Base-by-base conservation (phyloP, 2,113 vertebrate genomes). In the Odontophorus gujanensis region DNA sequence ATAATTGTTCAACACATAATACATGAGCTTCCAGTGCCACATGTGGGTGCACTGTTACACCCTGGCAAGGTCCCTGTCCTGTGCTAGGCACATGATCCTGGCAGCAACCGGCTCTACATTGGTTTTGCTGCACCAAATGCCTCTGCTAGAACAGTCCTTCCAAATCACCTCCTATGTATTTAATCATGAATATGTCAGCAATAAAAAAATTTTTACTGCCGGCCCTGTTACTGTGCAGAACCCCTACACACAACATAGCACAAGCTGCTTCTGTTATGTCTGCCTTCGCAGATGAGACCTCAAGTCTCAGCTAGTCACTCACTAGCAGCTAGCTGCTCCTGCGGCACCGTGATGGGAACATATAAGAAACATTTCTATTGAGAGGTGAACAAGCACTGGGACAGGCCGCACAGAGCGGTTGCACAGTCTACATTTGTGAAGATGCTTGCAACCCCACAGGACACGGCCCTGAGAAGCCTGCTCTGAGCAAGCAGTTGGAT, bases 91-190 rank as follows among this genome's bases (percentile, higher is more conserved):
- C 3, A 0, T 71, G 59, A 72, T 45, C 51, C 8, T 32, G 61
- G 65, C 73, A 69, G 59, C 18, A 72, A 76, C 72, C 68, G 68
- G 43, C 80, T 93, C 69, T 24, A 28, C 47, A 19, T 59, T 89
- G 63, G n/a, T 72, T 83, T 73, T 83, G 43, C 83, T 75, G 59
- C 0, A 1, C 85, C 93, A 91, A 51, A 87, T 19, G 65, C 47
- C 32, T 71, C 68, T 22, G 32, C 30, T 48, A 91, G 50, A 95
- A 32, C 34, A 85, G 63, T 21, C 61, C 16, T 87, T 93, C 76
- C 71, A 83, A 69, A 91, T 67, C 59, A 84, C 86, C 86, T 89
- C 82, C 58, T 82, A 89, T 63, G 58, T 87, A 87, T 96, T 94
- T 73, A 82, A 87, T 85, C 77, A 87, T 2, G 16, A 63, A 62